These are phyloP conservation scores for Halcyon senegalensis DNA, from an alignment of 2,113 vertebrate species.

Conservation along the genomic window DNA sequence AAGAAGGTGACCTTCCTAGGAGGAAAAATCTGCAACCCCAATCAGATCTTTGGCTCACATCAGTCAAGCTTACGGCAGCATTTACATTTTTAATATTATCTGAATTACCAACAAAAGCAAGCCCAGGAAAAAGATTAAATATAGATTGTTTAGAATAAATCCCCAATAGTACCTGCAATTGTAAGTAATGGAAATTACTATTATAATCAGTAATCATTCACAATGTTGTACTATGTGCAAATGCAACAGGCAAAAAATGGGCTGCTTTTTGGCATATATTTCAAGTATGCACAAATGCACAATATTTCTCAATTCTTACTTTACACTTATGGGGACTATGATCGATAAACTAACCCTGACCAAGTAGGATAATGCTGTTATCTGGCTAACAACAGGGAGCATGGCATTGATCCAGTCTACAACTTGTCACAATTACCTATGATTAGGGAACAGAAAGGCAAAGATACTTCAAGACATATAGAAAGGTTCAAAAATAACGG, in stretches of 20 bases:
- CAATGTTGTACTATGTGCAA: neutral
- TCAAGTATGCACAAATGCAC: neutral
- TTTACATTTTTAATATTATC: conserved; percentile 8
- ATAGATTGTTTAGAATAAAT: neutral
- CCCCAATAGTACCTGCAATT: neutral
- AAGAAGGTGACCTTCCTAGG: neutral
- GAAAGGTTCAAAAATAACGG: neutral
- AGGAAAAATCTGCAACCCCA: neutral
- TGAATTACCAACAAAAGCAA: conserved; percentile 13
- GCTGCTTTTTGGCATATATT: neutral
- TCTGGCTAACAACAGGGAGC: conserved; percentile 14
- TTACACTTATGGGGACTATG: conserved; percentile 4
- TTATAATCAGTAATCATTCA: neutral
- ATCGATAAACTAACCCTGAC: conserved; percentile 4
- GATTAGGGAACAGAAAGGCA: neutral
- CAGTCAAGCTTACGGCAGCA: neutral
- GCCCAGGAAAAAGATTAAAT: neutral
- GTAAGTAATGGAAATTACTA: neutral
- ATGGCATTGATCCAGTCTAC: conserved; percentile 13
- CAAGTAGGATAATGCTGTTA: conserved; percentile 19
- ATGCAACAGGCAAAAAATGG: neutral
- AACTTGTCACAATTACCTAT: neutral
- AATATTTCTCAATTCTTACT: conserved; percentile 2
- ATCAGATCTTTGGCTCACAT: neutral
- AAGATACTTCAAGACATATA: neutral